Percentiles rank a stretch among this genome's conserved stretches.
Evolutionary conservation across 2,113 vertebrate genomes (phyloP).

Genomic region (Cryptoleucopteryx plumbea): DNA sequence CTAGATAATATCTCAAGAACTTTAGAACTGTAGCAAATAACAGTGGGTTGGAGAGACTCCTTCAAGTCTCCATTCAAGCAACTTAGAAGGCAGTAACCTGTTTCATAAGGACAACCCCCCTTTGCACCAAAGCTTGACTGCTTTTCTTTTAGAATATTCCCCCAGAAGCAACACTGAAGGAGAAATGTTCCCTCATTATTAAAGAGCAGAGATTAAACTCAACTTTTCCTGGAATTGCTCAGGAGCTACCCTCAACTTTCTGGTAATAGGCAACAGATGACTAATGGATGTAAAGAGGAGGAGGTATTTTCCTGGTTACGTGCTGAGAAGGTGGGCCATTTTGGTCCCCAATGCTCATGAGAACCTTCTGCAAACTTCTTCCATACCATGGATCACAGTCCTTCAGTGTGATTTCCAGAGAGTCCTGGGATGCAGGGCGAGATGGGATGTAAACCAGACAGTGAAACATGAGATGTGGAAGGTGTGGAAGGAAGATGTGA

Average conservation of each 20-base stretch:
- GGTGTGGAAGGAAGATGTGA: too few species aligned
- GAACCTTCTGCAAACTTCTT: background rate
- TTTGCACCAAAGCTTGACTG: background rate
- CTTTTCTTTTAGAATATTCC: background rate
- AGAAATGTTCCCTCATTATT: background rate
- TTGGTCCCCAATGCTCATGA: background rate
- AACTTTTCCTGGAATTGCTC: background rate
- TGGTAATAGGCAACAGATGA: background rate
- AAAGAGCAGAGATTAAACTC: background rate
- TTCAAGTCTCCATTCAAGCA: background rate
- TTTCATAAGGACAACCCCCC: background rate
- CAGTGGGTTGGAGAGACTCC: background rate
- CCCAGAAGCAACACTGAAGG: background rate
- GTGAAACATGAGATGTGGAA: fast-evolving
- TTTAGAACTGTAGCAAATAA: background rate
- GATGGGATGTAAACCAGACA: background rate
- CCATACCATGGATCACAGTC: fast-evolving
- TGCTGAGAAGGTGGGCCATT: background rate
- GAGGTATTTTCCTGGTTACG: background rate
- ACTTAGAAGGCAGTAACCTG: background rate
- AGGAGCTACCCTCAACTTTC: background rate
- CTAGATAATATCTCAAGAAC: background rate
- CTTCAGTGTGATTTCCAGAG: background rate
- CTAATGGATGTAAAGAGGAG: background rate
- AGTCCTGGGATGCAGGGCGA: background rate